Base-by-base conservation (phyloP, 2,797 vertebrate species). In the Hyperoplus lanceolatus region DNA sequence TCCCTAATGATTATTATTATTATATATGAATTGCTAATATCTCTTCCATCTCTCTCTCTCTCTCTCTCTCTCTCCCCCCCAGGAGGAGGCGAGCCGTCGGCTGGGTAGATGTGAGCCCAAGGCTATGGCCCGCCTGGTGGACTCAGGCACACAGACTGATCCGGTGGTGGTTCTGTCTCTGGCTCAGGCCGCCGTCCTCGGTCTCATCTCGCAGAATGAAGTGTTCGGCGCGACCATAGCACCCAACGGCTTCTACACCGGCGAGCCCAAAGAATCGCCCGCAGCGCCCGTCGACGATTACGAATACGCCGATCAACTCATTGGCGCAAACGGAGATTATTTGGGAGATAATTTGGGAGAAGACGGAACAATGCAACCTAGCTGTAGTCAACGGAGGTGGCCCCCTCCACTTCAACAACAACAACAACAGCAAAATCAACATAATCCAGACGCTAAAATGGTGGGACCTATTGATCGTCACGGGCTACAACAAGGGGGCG, bases 141-240 rank as follows among this genome's bases (percentile, higher is more conserved):
- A 98, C 93, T 97, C 95, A 84, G 97, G 97, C 92, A 99, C 97
- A 57, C 98, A 99, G 95, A 99, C 98, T 48, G 98, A 99, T 21
- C 97, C 97, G 0, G 98, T 99, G 87, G 98, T 99, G 82, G 97
- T 99, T 92, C 96, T 99, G 92, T 98, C 97, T 79, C 95, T 99
- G 95, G 97, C 98, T 7, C 98, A 99, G 94, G 98, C 98, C 0
- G 97, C 97, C 0, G 96, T 99, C 81, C 93, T 99, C 92, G 98
- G 98, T 90, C 94, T 99, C 86, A 97, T 99, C 86, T 96, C 97
- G 0, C 97, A 99, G 68, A 98, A 98, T 94, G 97, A 98, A 92
- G 96, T 97, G 82, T 97, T 99, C 0, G 97, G 98, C n/a, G 98
- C 97, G 87, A 98, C 97, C 3, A 93, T 97, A 87, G 97, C 96